Conservation (phyloP, 2,888 invertebrate species). For the Drosophila borborema region DNA sequence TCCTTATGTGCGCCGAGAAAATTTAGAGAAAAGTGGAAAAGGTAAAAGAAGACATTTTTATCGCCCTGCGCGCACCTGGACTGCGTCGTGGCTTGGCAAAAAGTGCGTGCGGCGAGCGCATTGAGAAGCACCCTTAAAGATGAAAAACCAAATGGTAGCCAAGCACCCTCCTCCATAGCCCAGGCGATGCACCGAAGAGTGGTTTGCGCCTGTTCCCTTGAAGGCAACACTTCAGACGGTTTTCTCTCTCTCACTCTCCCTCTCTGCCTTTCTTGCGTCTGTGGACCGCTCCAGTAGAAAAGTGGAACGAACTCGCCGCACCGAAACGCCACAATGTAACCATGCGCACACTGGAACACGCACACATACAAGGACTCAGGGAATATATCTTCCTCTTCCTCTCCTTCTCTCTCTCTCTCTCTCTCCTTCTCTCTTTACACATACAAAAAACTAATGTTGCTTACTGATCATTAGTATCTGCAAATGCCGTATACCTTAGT, state of each 20-base stretch:
- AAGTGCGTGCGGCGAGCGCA: conserved; percentile 17
- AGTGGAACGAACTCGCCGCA: conserved; percentile 63
- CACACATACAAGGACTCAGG: background rate
- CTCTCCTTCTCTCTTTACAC: too few species aligned
- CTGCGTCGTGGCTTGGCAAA: conserved; percentile 47
- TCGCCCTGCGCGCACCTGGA: conserved; percentile 56
- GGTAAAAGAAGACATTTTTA: conserved; percentile 18
- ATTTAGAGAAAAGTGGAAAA: conserved; percentile 58
- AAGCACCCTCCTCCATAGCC: conserved; percentile 49
- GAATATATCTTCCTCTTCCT: background rate
- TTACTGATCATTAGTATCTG: too few species aligned
- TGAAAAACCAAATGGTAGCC: conserved; percentile 53
- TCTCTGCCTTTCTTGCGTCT: conserved; percentile 3
- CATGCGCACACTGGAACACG: background rate
- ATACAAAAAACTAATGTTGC: too few species aligned
- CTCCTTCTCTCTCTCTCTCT: too few species aligned
- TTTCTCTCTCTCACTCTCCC: background rate
- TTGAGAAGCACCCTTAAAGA: conserved; percentile 71
- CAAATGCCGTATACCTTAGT: too few species aligned
- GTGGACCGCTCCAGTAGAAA: conserved; percentile 37
- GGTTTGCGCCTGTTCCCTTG: conserved; percentile 17
- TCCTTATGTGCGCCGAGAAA: conserved; percentile 62
- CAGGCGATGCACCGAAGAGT: conserved; percentile 4
- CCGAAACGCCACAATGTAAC: conserved; percentile 26
- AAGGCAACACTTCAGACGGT: conserved; percentile 54